Evolutionary conservation across 2,888 invertebrate genomes (phyloP).

Genomic region (Cyclophora albipunctata): DNA sequence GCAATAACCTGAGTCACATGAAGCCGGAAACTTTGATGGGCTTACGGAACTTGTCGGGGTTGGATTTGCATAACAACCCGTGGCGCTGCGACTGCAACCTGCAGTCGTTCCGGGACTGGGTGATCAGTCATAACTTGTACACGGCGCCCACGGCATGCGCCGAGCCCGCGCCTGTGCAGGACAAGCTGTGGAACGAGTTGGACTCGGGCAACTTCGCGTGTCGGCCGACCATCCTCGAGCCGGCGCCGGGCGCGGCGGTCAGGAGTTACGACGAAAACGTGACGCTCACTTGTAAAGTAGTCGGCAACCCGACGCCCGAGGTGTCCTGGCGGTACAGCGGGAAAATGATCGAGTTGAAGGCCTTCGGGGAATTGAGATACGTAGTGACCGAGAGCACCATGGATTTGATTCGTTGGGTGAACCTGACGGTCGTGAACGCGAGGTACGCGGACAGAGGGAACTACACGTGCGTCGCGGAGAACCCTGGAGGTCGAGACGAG

Average conservation of each 20-base stretch:
- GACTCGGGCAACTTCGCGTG: slow-evolving; percentile 87
- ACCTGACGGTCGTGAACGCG: slow-evolving; percentile 80
- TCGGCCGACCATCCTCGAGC: slow-evolving; percentile 83
- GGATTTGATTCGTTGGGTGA: slow-evolving; percentile 76
- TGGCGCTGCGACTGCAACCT: slow-evolving; percentile 94
- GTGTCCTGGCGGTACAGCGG: slow-evolving; percentile 84
- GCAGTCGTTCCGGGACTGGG: slow-evolving; percentile 85
- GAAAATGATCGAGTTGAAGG: slow-evolving; percentile 71
- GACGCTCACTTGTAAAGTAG: slow-evolving; percentile 84
- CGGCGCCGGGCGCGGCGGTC: slow-evolving; percentile 74
- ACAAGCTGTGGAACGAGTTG: slow-evolving; percentile 84
- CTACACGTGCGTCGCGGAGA: slow-evolving; percentile 87
- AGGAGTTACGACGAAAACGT: slow-evolving; percentile 81
- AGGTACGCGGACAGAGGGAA: slow-evolving; percentile 80
- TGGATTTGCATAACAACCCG: slow-evolving; percentile 87
- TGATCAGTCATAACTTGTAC: slow-evolving; percentile 82
- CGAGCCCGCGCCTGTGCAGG: slow-evolving; percentile 79
- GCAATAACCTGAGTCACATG: slow-evolving; percentile 84
- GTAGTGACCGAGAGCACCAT: slow-evolving; percentile 57
- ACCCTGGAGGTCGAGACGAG: slow-evolving; percentile 86
- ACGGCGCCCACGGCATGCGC: slow-evolving; percentile 84
- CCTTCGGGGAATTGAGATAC: slow-evolving; percentile 69
- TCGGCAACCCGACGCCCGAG: slow-evolving; percentile 85
- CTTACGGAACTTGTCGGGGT: slow-evolving; percentile 80
- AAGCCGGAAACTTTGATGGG: slow-evolving; percentile 80